Percentiles rank a stretch among this genome's conserved stretches.
These are phyloP conservation scores for Meteorus colon DNA, from an alignment of 2,888 invertebrate genomes.

Conservation along the genomic window DNA sequence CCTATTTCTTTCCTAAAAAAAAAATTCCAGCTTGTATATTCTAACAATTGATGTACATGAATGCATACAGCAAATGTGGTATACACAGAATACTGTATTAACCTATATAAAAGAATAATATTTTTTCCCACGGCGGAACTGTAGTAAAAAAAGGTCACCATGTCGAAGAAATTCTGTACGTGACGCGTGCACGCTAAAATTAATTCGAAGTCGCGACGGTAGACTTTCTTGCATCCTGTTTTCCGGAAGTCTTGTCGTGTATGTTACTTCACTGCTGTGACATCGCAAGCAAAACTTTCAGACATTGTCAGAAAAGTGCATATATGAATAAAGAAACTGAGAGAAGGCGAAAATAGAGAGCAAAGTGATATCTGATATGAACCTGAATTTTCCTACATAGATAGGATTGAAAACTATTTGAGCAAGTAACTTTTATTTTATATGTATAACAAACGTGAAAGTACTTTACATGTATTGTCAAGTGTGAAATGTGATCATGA, in stretches of 20 bases:
- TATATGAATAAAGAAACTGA: constrained; percentile 38
- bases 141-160: background rate
- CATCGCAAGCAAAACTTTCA: constrained; percentile 36
- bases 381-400: background rate
- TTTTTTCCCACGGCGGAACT: too few species aligned
- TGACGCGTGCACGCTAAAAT: constrained; percentile 40
- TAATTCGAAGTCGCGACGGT: constrained; percentile 49
- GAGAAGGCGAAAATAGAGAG: constrained; percentile 5
- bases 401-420: background rate
- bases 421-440: background rate
- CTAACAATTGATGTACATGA: too few species aligned
- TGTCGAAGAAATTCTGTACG: background rate
- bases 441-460: constrained; percentile 3
- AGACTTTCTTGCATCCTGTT: constrained; percentile 29
- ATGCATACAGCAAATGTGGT: too few species aligned
- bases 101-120: too few species aligned
- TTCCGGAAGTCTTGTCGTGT: constrained; percentile 37
- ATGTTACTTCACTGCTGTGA: constrained; percentile 29
- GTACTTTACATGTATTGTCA: constrained; percentile 17
- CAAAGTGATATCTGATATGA: background rate
- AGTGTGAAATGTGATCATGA: constrained; percentile 19
- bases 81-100: too few species aligned
- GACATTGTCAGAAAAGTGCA: constrained; percentile 27
- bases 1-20: too few species aligned
- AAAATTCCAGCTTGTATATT: too few species aligned